Conservation (phyloP, 2,113 vertebrate genomes). For the Malaclemys terrapin region DNA sequence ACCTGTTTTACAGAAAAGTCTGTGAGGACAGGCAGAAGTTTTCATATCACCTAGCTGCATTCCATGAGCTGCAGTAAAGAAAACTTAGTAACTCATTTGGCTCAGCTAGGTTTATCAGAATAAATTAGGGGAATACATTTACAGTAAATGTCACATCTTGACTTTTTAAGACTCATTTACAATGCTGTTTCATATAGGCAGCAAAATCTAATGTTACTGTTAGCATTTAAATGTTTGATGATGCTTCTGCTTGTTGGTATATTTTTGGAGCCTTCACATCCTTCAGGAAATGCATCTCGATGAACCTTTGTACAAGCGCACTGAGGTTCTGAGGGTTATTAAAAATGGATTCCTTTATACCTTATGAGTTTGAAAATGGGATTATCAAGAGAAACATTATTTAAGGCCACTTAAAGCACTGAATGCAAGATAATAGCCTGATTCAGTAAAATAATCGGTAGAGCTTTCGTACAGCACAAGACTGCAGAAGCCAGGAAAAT, state of each 20-base stretch:
- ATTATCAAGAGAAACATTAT: constrained; percentile 41
- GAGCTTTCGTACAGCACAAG: not conserved
- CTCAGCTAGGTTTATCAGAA: not conserved
- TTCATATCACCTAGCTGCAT: not conserved
- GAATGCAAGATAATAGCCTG: constrained; percentile 49
- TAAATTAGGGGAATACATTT: constrained; percentile 1
- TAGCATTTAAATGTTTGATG: constrained; percentile 17
- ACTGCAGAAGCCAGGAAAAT: constrained; percentile 42
- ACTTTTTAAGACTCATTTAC: constrained; percentile 13
- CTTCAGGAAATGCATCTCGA: not conserved
- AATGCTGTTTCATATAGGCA: constrained; percentile 2
- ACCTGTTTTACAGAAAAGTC: constrained; percentile 3
- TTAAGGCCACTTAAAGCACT: constrained; percentile 58
- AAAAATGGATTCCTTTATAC: constrained; percentile 37
- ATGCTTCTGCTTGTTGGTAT: not conserved
- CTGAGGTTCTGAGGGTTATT: constrained; percentile 37
- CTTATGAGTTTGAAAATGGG: constrained; percentile 51
- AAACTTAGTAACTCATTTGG: not conserved
- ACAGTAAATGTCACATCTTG: not conserved
- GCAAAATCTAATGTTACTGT: not conserved
- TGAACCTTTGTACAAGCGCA: not conserved
- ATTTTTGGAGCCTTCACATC: not conserved
- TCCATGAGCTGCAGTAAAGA: not conserved
- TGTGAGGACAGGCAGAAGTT: not conserved
- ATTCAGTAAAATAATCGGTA: constrained; percentile 22